Evolutionary conservation across 23 tunicate species (phyloP), one percentile per base, ranked within the genome.

Genomic region (Ciona savignyi): DNA sequence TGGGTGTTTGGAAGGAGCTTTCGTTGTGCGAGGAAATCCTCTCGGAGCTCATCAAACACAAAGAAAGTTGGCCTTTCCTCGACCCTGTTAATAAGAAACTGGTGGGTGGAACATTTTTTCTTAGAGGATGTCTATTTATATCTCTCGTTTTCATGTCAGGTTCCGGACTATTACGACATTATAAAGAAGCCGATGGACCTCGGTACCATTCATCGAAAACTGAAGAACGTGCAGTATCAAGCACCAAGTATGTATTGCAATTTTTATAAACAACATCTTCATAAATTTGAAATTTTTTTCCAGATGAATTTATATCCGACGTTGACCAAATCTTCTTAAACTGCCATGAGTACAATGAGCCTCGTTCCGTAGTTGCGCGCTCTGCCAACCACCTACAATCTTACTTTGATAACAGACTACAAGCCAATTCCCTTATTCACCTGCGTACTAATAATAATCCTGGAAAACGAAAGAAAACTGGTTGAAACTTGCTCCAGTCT

Each of bases 101-200:
- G 80, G 97, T 91, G 6, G 21, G 86, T 30, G 19, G 15, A 42
- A 42, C 56, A 6, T 9, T 42, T 6, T 6, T 6, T 15, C 15
- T 6, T 42, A 42, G 56, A 6, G 56, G 9, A 42, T 42, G 15
- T 42, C 9, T 42, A 42, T 42, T 6, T 42, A 42, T 42, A 42
- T 42, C 4, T 11, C 61, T 49, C 61, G 20, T 20, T 49, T 49
- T 49, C 15, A 49, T 11, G 61, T 49, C 72, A 91, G 97, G 97
- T 91, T 4, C 91, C 91, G 35, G 97, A 91, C 60, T 91, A 91
- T 67, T 91, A 91, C 71, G 83, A 78, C 71, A 77, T 91, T 29
- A 84, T 91, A n/a, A 76, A 75, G 56, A 67, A 71, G 25, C 97
- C 97, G 28, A 91, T 91, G 91, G 97, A 91, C 49, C 77, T 91